Conservation (phyloP, 2,113 vertebrate species). For the Lepisosteus oculatus region DNA sequence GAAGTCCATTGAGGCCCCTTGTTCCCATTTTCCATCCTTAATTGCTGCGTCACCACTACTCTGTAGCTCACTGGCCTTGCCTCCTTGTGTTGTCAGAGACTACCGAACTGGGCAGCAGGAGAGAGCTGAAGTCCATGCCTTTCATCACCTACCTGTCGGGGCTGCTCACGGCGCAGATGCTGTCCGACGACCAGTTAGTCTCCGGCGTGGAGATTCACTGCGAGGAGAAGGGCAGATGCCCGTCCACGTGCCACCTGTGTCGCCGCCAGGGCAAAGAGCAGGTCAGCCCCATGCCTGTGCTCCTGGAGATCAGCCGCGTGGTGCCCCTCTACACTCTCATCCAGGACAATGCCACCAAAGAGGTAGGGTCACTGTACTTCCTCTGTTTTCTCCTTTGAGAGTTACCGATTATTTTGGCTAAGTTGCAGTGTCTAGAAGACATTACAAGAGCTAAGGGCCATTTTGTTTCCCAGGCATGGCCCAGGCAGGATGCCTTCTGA, state of each 20-base stretch:
- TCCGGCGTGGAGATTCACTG: conserved; percentile 90
- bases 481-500: too few species aligned
- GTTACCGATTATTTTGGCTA: too few species aligned
- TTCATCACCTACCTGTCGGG: conserved; percentile 95
- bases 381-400: too few species aligned
- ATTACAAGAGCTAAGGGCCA: too few species aligned
- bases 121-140: conserved; percentile 89
- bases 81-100: conserved; percentile 69
- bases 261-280: conserved; percentile 81
- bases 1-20: too few species aligned
- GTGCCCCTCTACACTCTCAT: conserved; percentile 89
- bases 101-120: conserved; percentile 87
- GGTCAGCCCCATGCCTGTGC: conserved; percentile 81
- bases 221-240: conserved; percentile 91
- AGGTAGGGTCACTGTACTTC: conserved; percentile 67
- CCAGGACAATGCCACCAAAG: conserved; percentile 90
- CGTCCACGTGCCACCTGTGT: conserved; percentile 88
- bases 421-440: too few species aligned
- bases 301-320: conserved; percentile 88
- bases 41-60: too few species aligned
- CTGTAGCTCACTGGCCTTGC: neutral
- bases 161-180: conserved; percentile 86
- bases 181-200: conserved; percentile 87
- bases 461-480: too few species aligned
- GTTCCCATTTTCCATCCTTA: too few species aligned